Evolutionary conservation across 2,113 vertebrate genomes (phyloP), one percentile per base, ranked within the genome.

Genomic region (Takifugu flavidus): DNA sequence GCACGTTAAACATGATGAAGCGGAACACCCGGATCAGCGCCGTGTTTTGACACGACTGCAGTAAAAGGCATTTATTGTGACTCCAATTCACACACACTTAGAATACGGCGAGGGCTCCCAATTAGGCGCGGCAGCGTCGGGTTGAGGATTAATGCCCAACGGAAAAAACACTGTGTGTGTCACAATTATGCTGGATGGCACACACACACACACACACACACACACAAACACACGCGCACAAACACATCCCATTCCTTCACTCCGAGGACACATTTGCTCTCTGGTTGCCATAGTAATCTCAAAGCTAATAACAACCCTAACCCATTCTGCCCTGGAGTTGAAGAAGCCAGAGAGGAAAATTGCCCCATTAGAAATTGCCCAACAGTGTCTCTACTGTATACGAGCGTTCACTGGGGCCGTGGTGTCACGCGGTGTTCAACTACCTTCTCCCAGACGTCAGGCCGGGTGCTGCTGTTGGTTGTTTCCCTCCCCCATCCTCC

Each of bases 221-320:
- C 67, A 49, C 60, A 59, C 54, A 51, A 58, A 26, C 55, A 25
- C 55, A 29, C 46, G 55, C 61, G n/a, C 55, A 25, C 53, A 39
- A 45, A 51, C 55, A 31, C 14, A 2, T 65, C 56, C 82, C 88
- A 87, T 89, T 86, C 83, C 79, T 84, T 82, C 67, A 86, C 70
- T 73, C 65, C 27, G 53, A 58, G 43, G 67, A 49, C 64, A 26
- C 45, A 11, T 76, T 62, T 53, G 56, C 67, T 73, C 64, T 62
- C 49, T 52, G 60, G 87, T 90, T 88, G 78, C 88, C 86, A 89
- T 89, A 80, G 88, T 75, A 76, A 89, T 82, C 59, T 46, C 49
- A 66, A 86, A 82, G 77, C 82, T 82, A 85, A 84, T 90, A 84
- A 86, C 57, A 70, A 65, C 70, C 69, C 67, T 68, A 79, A 80